Percentiles rank a stretch among this genome's conserved stretches.
Conservation (phyloP, 1,140 invertebrate genomes). For the Melanaphis sacchari region DNA sequence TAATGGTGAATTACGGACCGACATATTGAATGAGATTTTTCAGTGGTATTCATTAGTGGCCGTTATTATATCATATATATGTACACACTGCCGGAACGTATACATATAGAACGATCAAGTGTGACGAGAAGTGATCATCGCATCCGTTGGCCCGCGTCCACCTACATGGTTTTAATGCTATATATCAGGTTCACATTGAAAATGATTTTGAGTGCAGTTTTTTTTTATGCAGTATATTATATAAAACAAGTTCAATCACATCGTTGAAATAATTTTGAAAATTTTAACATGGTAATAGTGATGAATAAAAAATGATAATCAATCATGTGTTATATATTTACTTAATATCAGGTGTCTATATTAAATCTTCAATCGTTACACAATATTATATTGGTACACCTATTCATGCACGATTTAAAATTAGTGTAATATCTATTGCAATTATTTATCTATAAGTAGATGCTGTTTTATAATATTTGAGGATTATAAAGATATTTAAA, state of each 20-base stretch:
- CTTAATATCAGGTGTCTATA: not conserved
- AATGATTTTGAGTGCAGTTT: not conserved
- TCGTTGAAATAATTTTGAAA: not conserved
- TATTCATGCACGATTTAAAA: not conserved
- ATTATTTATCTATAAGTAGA: not conserved
- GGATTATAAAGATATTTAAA: not conserved
- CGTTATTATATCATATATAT: slow-evolving; percentile 21
- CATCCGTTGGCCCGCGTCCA: not conserved
- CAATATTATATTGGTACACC: not conserved
- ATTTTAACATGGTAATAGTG: not conserved
- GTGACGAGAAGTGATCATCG: not conserved
- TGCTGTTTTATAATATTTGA: not conserved
- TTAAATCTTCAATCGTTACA: not conserved
- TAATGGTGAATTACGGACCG: slow-evolving; percentile 50
- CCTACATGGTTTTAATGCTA: not conserved
- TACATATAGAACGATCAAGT: slow-evolving; percentile 19
- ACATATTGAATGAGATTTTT: slow-evolving; percentile 49
- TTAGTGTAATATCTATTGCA: not conserved
- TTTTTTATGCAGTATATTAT: not conserved
- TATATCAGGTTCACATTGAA: not conserved
- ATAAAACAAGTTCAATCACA: not conserved
- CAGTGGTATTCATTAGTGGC: slow-evolving; percentile 32
- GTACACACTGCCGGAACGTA: not conserved
- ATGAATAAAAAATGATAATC: not conserved
- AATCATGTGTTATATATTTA: not conserved